These are phyloP conservation scores for Sinopyrophorus schimmeli DNA, from an alignment of 2,888 invertebrate genomes.

Conservation along the genomic window DNA sequence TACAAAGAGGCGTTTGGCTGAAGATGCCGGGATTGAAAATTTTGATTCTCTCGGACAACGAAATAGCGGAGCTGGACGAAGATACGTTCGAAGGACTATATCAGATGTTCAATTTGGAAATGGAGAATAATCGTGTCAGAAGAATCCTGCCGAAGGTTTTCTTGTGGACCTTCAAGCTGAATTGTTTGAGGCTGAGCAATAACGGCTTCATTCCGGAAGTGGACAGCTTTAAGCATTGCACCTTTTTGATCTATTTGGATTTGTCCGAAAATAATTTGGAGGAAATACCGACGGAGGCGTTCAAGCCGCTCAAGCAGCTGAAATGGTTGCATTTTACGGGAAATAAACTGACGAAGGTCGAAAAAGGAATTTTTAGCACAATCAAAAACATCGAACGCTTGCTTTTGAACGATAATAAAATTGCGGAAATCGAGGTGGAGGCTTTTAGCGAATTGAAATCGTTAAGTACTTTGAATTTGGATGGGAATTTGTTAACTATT, in stretches of 20 bases:
- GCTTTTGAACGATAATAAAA: constrained; percentile 11
- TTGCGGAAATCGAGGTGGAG: neutral
- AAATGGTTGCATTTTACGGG: too few relatives aligned
- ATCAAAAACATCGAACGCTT: neutral
- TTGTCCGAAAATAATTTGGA: constrained; percentile 6
- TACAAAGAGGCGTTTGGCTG: neutral
- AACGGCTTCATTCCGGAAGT: too few relatives aligned
- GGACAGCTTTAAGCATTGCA: constrained; percentile 4
- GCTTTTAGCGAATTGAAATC: constrained; percentile 2
- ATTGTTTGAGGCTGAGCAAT: too few relatives aligned
- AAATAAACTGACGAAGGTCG: too few relatives aligned
- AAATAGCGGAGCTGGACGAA: neutral
- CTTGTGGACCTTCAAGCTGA: too few relatives aligned
- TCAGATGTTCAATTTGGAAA: too few relatives aligned
- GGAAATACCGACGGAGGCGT: constrained; percentile 6
- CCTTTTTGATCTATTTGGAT: constrained; percentile 1
- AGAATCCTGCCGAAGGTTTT: too few relatives aligned
- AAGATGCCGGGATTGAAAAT: constrained; percentile 1
- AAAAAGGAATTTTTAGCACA: neutral
- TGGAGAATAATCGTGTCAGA: too few relatives aligned
- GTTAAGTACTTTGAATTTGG: constrained; percentile 1
- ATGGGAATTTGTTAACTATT: neutral
- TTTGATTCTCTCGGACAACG: constrained; percentile 5
- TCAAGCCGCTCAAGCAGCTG: constrained; percentile 3
- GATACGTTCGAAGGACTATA: constrained; percentile 2